Evolutionary conservation across 2,888 invertebrate species (phyloP).

Genomic region (Hypomecis punctinalis): DNA sequence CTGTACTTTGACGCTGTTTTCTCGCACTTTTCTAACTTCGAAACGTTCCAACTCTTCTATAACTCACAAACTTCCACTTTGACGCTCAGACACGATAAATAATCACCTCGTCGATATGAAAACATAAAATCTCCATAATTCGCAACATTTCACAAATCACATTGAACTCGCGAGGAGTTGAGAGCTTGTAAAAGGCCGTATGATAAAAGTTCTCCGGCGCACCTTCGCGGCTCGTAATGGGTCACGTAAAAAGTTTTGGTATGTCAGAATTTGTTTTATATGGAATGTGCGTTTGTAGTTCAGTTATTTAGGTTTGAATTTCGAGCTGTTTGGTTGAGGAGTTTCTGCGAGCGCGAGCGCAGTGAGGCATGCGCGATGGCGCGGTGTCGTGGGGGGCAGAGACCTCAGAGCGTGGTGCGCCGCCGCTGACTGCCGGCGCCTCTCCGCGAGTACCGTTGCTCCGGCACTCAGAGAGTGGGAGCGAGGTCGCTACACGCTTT

Average conservation of each 20-base stretch:
- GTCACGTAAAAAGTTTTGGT: conserved; percentile 52
- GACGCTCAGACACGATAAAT: conserved; percentile 62
- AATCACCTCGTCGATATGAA: conserved; percentile 65
- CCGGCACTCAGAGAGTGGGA: conserved; percentile 64
- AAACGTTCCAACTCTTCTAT: conserved; percentile 44
- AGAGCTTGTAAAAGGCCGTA: conserved; percentile 58
- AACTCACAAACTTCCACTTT: conserved; percentile 65
- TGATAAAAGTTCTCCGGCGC: conserved; percentile 59
- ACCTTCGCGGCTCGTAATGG: conserved; percentile 53
- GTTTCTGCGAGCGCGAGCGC: conserved; percentile 54
- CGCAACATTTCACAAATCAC: conserved; percentile 75
- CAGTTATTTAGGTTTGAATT: conserved; percentile 38
- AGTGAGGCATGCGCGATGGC: conserved; percentile 59
- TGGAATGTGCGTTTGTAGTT: conserved; percentile 35
- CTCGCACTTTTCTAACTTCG: conserved; percentile 48
- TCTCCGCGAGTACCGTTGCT: conserved; percentile 75
- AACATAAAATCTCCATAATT: conserved; percentile 69
- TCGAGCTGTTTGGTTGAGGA: conserved; percentile 36
- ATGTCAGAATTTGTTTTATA: conserved; percentile 32
- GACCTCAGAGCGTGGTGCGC: conserved; percentile 72
- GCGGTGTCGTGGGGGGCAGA: conserved; percentile 69
- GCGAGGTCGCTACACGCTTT: conserved; percentile 72
- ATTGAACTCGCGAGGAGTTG: conserved; percentile 59
- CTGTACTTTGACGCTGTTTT: conserved; percentile 63
- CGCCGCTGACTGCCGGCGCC: conserved; percentile 64